phyloP scores from a whole-genome alignment of 2,888 invertebrate species.

The Hoplodrina blanda region DNA sequence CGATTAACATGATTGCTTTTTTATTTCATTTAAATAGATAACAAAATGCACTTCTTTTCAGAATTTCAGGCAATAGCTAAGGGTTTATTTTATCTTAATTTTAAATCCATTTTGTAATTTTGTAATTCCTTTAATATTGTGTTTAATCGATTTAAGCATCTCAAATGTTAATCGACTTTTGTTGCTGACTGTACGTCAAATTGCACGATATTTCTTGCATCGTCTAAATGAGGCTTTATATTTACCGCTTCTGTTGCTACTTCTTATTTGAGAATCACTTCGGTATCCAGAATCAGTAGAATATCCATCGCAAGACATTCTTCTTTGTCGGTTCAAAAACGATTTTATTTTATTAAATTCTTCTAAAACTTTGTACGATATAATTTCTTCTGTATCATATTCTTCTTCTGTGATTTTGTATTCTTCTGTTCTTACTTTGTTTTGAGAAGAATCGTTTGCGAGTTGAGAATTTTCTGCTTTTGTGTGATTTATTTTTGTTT shows the following conservation, averaged over 20 bases:
- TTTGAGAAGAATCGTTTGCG: background rate
- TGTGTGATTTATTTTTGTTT: background rate
- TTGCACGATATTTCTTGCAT: no score
- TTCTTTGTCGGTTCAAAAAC: constrained; percentile 68
- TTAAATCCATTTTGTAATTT: no score
- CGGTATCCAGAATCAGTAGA: constrained; percentile 79
- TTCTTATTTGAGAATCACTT: constrained; percentile 75
- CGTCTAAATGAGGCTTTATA: no score
- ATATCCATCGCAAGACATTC: constrained; percentile 58
- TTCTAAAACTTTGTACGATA: constrained; percentile 83
- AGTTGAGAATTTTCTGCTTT: background rate
- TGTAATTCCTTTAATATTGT: no score
- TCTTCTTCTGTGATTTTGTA: constrained; percentile 44
- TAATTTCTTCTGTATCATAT: constrained; percentile 47
- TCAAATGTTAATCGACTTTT: no score
- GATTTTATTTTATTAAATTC: constrained; percentile 79
- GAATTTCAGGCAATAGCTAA: no score
- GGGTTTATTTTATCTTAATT: no score
- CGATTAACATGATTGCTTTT: no score
- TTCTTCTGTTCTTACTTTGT: constrained; percentile 24
- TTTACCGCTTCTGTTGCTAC: constrained; percentile 62
- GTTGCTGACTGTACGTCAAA: no score
- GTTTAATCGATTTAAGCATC: no score
- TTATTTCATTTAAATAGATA: no score
- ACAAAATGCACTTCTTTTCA: no score